Conservation (phyloP, 2,113 vertebrate genomes). For the Ctenomys sociabilis region DNA sequence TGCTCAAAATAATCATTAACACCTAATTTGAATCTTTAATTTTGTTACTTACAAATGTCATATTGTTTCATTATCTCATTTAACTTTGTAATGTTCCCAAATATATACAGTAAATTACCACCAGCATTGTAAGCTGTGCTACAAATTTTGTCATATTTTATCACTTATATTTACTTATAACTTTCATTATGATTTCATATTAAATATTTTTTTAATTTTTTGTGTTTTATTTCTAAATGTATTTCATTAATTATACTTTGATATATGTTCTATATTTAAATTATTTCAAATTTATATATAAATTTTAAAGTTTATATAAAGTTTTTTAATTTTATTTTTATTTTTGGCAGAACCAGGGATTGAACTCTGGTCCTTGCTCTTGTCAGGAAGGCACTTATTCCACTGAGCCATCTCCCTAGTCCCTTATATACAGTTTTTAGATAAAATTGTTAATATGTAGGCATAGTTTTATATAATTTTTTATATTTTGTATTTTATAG, state of each 20-base stretch:
- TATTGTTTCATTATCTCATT: neutral
- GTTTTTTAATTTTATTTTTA: too few species aligned
- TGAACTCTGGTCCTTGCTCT: too few species aligned
- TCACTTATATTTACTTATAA: neutral
- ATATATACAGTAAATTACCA: neutral
- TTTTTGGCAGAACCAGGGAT: too few species aligned
- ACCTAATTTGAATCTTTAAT: neutral
- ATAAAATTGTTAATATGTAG: neutral
- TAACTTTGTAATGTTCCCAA: neutral
- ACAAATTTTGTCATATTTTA: neutral
- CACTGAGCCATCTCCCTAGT: too few species aligned
- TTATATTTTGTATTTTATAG: neutral
- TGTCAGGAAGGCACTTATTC: too few species aligned
- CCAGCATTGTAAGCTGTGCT: neutral
- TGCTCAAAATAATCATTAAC: neutral
- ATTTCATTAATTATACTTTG: neutral
- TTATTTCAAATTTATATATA: neutral
- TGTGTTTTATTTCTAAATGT: neutral
- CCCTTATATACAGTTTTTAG: neutral
- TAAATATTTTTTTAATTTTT: neutral
- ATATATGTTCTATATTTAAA: neutral
- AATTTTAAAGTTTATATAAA: neutral
- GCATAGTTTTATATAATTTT: too few species aligned
- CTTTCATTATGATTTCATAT: neutral
- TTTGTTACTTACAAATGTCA: neutral